Percentiles rank a stretch among this genome's conserved stretches.
Conservation (phyloP, 2,797 vertebrate species). For the Nannoperca australis region DNA sequence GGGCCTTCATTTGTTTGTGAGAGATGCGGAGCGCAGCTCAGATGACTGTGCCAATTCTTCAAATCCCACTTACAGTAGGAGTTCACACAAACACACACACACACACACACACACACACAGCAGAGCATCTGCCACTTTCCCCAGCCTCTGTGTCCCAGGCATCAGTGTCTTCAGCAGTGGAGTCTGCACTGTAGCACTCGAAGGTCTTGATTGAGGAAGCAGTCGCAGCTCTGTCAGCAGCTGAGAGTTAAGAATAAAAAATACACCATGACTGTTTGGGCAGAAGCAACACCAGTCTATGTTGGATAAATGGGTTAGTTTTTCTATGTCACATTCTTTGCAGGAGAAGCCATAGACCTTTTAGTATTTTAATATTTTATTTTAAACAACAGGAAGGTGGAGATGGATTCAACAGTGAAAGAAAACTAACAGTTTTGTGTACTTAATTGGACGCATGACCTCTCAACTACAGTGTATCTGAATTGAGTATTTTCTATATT, state of each 20-base stretch:
- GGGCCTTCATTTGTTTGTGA: conserved; percentile 91
- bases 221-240: conserved; percentile 66
- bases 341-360: conserved; percentile 15
- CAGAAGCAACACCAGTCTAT: conserved; percentile 52
- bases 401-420: background rate
- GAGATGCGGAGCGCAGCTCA: conserved; percentile 86
- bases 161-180: conserved; percentile 62
- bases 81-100: conserved; percentile 69
- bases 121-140: conserved; percentile 75
- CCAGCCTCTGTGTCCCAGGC: conserved; percentile 74
- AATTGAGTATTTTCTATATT: background rate
- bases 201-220: conserved; percentile 79
- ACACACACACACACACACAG: conserved; percentile 42
- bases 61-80: conserved; percentile 89
- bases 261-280: conserved; percentile 60
- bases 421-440: background rate
- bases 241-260: conserved; percentile 68
- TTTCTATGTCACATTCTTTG: conserved; percentile 46
- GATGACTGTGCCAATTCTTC: conserved; percentile 90
- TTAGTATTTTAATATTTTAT: conserved; percentile 2
- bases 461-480: background rate
- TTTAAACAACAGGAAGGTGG: background rate
- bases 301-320: conserved; percentile 58
- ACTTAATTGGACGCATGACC: background rate
- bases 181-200: conserved; percentile 57